Conservation (phyloP, 2,797 vertebrate species). For the Siniperca obscura region DNA sequence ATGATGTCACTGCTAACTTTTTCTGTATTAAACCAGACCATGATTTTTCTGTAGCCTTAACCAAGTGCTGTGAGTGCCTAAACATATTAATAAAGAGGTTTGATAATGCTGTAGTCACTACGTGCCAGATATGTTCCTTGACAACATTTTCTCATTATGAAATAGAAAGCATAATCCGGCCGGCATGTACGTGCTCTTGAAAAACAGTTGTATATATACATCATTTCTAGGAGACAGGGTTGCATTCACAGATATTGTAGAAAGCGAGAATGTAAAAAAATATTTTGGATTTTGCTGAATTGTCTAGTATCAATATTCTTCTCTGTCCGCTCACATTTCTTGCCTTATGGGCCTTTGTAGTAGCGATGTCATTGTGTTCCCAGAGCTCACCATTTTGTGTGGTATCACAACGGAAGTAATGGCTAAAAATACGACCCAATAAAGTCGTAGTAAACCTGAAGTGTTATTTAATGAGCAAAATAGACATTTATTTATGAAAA, state of each 20-base stretch:
- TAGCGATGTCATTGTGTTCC: not conserved
- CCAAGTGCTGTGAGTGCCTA: not conserved
- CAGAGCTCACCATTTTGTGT: not conserved
- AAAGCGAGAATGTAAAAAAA: not conserved
- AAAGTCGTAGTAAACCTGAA: not conserved
- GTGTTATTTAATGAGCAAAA: not conserved
- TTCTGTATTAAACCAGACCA: not conserved
- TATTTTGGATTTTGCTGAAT: not conserved
- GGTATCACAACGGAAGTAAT: not conserved
- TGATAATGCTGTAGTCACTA: not conserved
- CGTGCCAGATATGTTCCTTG: not conserved
- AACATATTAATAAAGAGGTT: not conserved
- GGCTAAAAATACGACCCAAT: not conserved
- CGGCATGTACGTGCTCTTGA: not conserved
- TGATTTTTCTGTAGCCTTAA: not conserved
- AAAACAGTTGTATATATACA: too few relatives aligned
- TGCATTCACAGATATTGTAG: not conserved
- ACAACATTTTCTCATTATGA: too few relatives aligned
- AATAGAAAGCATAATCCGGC: too few relatives aligned
- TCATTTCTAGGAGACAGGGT: not conserved
- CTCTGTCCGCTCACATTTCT: not conserved
- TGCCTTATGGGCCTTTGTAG: not conserved
- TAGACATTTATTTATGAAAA: not conserved
- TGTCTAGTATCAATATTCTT: not conserved
- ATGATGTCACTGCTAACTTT: too few relatives aligned